Percentiles rank a stretch among this genome's conserved stretches.
Conservation (phyloP, 2,888 invertebrate genomes). For the Caenorhabditis angaria region DNA sequence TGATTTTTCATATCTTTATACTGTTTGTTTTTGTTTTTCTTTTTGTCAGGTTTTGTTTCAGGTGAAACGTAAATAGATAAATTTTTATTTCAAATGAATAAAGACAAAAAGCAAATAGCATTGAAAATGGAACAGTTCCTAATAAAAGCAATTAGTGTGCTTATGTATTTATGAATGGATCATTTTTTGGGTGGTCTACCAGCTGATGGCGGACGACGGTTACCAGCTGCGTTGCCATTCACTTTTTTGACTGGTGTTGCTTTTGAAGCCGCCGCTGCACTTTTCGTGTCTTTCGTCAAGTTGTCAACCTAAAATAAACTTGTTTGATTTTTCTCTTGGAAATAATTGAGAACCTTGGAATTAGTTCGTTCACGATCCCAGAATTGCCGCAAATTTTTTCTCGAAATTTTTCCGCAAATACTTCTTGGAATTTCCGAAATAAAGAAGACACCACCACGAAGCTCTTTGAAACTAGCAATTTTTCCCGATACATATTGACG, state of each 20-base stretch:
- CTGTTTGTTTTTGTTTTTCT: background rate
- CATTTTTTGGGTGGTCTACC: conserved; percentile 36
- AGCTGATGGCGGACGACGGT: conserved; percentile 36
- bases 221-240: conserved; percentile 35
- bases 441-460: conserved; percentile 69
- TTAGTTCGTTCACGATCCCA: conserved; percentile 66
- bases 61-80: background rate
- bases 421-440: conserved; percentile 69
- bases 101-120: conserved; percentile 2
- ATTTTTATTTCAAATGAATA: conserved; percentile 6
- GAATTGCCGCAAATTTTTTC: conserved; percentile 61
- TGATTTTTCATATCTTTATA: background rate
- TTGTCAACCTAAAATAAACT: conserved; percentile 28
- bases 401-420: conserved; percentile 62
- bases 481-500: conserved; percentile 68
- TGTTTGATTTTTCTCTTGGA: background rate
- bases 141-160: conserved; percentile 6
- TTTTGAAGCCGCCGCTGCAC: conserved; percentile 22
- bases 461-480: conserved; percentile 67
- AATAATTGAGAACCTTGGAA: conserved; percentile 53
- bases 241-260: conserved; percentile 39
- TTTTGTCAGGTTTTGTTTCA: conserved; percentile 9
- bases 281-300: conserved; percentile 29
- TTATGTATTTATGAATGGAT: conserved; percentile 13
- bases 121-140: conserved; percentile 12